These are phyloP conservation scores for Palythoa grandiflora DNA, from an alignment of 92 coral and sea anemone species.

Conservation along the genomic window DNA sequence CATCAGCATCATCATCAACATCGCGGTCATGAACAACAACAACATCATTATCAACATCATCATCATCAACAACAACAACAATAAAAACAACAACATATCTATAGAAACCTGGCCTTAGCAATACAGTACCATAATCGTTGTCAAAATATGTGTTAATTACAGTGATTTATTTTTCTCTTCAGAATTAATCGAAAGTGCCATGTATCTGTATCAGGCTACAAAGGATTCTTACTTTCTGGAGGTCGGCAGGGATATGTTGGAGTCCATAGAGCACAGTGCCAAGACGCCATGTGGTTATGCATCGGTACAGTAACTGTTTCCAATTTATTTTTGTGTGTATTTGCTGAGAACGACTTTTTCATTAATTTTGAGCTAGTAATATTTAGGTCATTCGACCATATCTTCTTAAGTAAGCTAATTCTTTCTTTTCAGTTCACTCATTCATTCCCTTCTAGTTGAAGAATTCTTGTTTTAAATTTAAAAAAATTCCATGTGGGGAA, in stretches of 20 bases:
- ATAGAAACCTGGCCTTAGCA: background rate
- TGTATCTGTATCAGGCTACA: slow-evolving; percentile 95
- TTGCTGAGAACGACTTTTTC: background rate
- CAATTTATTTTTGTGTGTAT: background rate
- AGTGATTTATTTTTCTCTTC: background rate
- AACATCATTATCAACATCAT: background rate
- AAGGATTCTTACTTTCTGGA: slow-evolving; percentile 94
- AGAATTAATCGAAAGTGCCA: slow-evolving; percentile 98
- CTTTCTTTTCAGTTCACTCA: no score
- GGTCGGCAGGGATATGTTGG: slow-evolving; percentile 93
- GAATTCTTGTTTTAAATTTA: no score
- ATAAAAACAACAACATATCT: no score
- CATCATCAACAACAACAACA: background rate
- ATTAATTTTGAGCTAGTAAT: background rate
- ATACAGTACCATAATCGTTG: background rate
- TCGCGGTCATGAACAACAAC: background rate
- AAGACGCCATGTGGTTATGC: slow-evolving; percentile 99
- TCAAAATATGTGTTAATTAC: background rate
- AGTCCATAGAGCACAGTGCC: slow-evolving; percentile 95
- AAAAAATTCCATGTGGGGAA: no score
- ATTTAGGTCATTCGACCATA: no score
- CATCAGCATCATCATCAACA: background rate
- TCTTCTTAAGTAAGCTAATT: no score
- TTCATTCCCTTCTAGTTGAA: no score
- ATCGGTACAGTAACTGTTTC: slow-evolving; percentile 69